phyloP scores from a whole-genome alignment of 2,797 vertebrate genomes.

The Cuculus canorus region DNA sequence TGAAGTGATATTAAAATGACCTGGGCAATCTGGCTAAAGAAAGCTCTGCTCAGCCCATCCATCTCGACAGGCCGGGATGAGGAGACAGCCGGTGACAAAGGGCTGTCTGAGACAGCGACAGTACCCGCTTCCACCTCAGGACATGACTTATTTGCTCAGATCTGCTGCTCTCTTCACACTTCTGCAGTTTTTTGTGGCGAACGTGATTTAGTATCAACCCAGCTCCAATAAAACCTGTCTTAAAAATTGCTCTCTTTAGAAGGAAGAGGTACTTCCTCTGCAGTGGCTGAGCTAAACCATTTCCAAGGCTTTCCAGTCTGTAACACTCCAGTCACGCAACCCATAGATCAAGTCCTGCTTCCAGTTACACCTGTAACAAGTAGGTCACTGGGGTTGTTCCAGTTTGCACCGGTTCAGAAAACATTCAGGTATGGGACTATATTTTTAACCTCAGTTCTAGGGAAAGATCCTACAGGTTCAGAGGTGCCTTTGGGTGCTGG shows the following conservation, averaged over 20 bases:
- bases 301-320: background rate
- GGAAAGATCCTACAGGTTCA: background rate
- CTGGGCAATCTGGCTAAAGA: background rate
- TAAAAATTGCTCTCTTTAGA: background rate
- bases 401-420: background rate
- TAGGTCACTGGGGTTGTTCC: background rate
- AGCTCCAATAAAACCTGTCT: background rate
- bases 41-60: background rate
- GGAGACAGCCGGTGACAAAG: background rate
- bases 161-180: background rate
- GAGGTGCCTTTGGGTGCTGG: background rate
- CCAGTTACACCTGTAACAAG: background rate
- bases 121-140: background rate
- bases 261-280: background rate
- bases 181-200: background rate
- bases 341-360: background rate
- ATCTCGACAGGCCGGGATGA: no score
- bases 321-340: background rate
- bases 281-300: background rate
- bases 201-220: background rate
- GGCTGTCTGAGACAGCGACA: background rate
- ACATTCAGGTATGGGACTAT: background rate
- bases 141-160: background rate
- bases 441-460: background rate
- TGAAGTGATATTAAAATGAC: accelerated